Percentiles rank a stretch among this genome's conserved stretches.
phyloP scores from a whole-genome alignment of 2,797 vertebrate species.

The Gastrophryne carolinensis region DNA sequence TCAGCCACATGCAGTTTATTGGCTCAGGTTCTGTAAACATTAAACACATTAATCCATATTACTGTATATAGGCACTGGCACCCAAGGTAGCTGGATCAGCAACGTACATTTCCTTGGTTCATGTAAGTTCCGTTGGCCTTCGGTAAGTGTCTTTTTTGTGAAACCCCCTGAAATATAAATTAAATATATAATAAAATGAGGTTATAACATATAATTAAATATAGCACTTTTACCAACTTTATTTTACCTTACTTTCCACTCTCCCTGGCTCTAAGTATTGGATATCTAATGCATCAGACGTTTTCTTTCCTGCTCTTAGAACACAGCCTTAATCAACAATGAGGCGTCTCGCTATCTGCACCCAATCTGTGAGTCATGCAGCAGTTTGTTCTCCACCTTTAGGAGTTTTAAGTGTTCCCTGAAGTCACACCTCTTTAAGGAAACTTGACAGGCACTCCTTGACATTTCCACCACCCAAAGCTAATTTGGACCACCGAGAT shows the following conservation, averaged over 20 bases:
- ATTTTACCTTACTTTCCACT: not conserved
- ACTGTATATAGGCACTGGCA: too few species aligned
- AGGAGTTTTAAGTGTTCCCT: constrained; percentile 17
- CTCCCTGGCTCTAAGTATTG: not conserved
- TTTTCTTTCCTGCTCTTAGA: not conserved
- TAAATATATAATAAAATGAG: too few species aligned
- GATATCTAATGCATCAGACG: not conserved
- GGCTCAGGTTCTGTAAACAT: too few species aligned
- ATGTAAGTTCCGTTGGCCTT: too few species aligned
- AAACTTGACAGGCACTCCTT: constrained; percentile 25
- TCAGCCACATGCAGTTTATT: too few species aligned
- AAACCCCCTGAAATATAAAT: too few species aligned
- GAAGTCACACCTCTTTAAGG: constrained; percentile 18
- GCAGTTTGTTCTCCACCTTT: constrained; percentile 15
- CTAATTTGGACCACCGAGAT: constrained; percentile 18
- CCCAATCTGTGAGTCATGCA: constrained; percentile 17
- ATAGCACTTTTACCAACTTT: too few species aligned
- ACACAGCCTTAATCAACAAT: not conserved
- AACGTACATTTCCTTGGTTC: too few species aligned
- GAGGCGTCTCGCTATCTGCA: constrained; percentile 3
- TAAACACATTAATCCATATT: too few species aligned
- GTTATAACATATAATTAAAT: too few species aligned
- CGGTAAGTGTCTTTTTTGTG: too few species aligned
- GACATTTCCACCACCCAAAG: not conserved
- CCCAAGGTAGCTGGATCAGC: too few species aligned